These are phyloP conservation scores for Podiceps cristatus DNA, from an alignment of 2,113 vertebrate species.

Conservation along the genomic window DNA sequence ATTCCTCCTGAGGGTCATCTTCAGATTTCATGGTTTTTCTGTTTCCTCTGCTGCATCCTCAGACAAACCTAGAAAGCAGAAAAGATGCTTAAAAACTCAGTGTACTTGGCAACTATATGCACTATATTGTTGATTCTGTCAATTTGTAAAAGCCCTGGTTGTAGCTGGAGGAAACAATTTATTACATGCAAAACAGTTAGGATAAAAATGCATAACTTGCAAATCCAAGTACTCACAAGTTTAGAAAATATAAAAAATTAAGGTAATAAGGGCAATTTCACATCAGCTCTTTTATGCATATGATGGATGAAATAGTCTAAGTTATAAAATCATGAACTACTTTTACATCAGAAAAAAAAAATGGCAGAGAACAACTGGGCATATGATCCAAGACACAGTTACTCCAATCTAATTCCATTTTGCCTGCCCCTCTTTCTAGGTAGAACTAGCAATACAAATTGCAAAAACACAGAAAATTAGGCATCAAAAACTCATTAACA, in stretches of 20 bases:
- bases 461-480: neutral
- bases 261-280: neutral
- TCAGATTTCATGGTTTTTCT: constrained; percentile 57
- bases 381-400: neutral
- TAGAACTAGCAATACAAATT: neutral
- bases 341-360: neutral
- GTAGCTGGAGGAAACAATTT: constrained; percentile 14
- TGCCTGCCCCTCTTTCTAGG: neutral
- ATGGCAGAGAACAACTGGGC: neutral
- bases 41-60: constrained; percentile 49
- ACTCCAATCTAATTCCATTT: neutral
- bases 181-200: neutral
- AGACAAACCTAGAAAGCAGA: constrained; percentile 53
- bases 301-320: neutral
- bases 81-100: constrained; percentile 9
- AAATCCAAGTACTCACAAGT: constrained; percentile 9
- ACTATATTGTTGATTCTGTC: neutral
- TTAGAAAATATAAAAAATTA: neutral
- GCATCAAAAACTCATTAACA: neutral
- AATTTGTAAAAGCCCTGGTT: neutral
- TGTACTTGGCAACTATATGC: neutral
- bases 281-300: neutral
- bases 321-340: neutral
- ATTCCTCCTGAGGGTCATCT: neutral
- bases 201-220: neutral